These are phyloP conservation scores for Takifugu bimaculatus DNA, from an alignment of 2,113 vertebrate genomes.

Conservation along the genomic window DNA sequence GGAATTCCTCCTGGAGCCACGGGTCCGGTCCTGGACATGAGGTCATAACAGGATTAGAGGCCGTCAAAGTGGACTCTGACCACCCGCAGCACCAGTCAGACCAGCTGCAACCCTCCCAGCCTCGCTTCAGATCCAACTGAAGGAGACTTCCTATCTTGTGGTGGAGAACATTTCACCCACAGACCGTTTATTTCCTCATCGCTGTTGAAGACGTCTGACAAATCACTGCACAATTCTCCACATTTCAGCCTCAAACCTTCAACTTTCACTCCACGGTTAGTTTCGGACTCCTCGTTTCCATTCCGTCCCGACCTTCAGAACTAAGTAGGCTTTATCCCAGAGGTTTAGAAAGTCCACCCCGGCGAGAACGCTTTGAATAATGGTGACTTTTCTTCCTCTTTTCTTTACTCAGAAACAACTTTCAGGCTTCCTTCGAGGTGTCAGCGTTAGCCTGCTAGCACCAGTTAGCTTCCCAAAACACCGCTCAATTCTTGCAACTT, in stretches of 20 bases:
- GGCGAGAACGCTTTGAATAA: too few species aligned
- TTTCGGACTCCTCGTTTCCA: too few species aligned
- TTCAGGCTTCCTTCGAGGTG: slow-evolving; percentile 8
- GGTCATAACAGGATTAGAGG: slow-evolving; percentile 5
- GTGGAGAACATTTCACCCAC: slow-evolving; percentile 17
- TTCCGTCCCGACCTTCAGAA: too few species aligned
- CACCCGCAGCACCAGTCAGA: not conserved
- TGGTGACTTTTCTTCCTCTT: too few species aligned
- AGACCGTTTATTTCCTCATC: slow-evolving; percentile 3
- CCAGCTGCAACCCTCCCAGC: not conserved
- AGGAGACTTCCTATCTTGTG: slow-evolving; percentile 23
- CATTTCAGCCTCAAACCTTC: too few species aligned
- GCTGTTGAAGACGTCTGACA: not conserved
- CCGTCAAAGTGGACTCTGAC: not conserved
- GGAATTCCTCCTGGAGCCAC: not conserved
- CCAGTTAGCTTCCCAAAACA: slow-evolving; percentile 28
- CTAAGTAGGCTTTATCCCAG: too few species aligned
- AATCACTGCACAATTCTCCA: not conserved
- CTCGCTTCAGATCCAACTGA: not conserved
- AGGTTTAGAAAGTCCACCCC: too few species aligned
- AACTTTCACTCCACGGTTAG: too few species aligned
- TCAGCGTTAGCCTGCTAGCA: slow-evolving; percentile 45
- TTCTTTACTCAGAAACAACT: too few species aligned
- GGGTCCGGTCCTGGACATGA: not conserved
- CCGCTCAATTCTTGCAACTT: not conserved